A percentile compares a stretch with the other conserved stretches of the same genome.
phyloP scores from a whole-genome alignment of 2,888 invertebrate genomes.

The Calliopum simillimum region DNA sequence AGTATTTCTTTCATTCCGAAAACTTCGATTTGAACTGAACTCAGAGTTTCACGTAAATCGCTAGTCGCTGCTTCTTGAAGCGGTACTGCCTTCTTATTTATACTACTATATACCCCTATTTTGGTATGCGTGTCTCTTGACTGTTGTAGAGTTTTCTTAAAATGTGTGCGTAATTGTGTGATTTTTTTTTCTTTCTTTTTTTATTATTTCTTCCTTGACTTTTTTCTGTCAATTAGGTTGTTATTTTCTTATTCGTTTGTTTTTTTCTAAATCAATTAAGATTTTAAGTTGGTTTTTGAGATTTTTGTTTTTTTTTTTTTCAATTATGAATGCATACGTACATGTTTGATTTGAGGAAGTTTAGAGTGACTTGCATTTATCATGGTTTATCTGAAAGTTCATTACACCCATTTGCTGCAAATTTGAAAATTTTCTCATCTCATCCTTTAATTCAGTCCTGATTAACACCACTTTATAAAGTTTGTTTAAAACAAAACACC shows the following conservation, averaged over 20 bases:
- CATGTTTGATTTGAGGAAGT: too few relatives aligned
- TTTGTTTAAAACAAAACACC: too few relatives aligned
- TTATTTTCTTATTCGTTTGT: not conserved
- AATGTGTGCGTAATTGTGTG: constrained; percentile 2
- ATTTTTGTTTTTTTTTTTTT: not conserved
- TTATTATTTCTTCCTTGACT: constrained; percentile 19
- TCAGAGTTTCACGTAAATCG: constrained; percentile 13
- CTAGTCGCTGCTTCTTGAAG: not conserved
- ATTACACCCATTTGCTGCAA: too few relatives aligned
- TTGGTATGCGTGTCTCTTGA: not conserved
- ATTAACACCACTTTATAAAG: too few relatives aligned
- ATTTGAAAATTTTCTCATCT: too few relatives aligned
- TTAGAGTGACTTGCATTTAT: too few relatives aligned
- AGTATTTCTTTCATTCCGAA: not conserved
- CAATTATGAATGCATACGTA: too few relatives aligned
- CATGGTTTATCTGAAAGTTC: too few relatives aligned
- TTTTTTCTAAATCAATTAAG: too few relatives aligned
- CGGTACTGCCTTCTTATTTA: not conserved
- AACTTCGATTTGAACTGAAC: constrained; percentile 17
- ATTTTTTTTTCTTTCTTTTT: not conserved
- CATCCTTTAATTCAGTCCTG: too few relatives aligned
- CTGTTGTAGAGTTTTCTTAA: not conserved
- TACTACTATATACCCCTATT: not conserved
- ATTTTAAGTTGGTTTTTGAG: not conserved
- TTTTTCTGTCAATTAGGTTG: constrained; percentile 24